phyloP scores from a whole-genome alignment of 2,113 vertebrate species.

The Coracopsis vasa region DNA sequence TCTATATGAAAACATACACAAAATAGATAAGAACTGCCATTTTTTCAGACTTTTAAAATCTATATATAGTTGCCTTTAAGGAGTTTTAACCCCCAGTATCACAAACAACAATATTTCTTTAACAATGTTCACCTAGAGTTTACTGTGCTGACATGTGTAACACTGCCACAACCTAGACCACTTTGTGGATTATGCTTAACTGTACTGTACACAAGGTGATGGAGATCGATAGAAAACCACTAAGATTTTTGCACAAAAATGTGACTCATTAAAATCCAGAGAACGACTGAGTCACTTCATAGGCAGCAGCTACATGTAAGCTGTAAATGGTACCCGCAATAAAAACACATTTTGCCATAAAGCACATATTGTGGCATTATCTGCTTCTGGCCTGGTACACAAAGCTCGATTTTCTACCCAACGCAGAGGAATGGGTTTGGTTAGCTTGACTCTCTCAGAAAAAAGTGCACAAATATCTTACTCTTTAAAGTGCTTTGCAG shows the following conservation, averaged over 20 bases:
- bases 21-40: constrained; percentile 60
- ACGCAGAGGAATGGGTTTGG: constrained; percentile 26
- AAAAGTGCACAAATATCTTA: constrained; percentile 8
- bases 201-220: constrained; percentile 82
- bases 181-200: constrained; percentile 68
- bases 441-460: constrained; percentile 5
- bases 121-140: constrained; percentile 60
- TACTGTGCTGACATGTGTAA: constrained; percentile 64
- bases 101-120: constrained; percentile 62
- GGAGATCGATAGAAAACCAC: constrained; percentile 77
- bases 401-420: constrained; percentile 37
- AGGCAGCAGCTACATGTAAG: constrained; percentile 73
- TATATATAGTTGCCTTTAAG: constrained; percentile 71
- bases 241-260: constrained; percentile 61
- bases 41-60: constrained; percentile 63
- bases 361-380: constrained; percentile 63
- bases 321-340: constrained; percentile 73
- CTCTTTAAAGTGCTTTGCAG: constrained; percentile 53
- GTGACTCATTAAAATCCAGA: constrained; percentile 62
- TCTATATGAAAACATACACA: constrained; percentile 69
- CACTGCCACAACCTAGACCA: constrained; percentile 68
- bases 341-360: constrained; percentile 66
- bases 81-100: constrained; percentile 72
- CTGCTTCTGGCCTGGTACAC: constrained; percentile 69
- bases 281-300: constrained; percentile 56